Percentiles rank a stretch among this genome's conserved stretches.
phyloP scores from a whole-genome alignment of 2,797 vertebrate genomes.

The Pantherophis alleghaniensis region DNA sequence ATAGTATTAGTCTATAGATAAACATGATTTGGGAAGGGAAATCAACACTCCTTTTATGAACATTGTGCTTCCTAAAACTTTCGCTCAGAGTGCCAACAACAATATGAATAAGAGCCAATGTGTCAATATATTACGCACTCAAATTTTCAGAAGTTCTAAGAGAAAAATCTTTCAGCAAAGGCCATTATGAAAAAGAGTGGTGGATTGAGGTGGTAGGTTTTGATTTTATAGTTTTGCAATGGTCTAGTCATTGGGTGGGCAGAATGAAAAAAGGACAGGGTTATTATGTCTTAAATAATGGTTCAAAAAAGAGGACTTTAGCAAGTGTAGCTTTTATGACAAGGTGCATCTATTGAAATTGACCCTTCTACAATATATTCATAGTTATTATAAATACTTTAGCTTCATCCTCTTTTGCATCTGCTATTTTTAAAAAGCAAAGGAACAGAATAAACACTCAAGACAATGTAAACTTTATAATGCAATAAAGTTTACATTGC shows the following conservation, averaged over 20 bases:
- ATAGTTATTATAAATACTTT: not conserved
- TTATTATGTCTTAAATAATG: not conserved
- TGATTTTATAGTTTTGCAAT: not conserved
- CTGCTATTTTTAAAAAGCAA: not conserved
- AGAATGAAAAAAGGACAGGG: not conserved
- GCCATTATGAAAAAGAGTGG: not conserved
- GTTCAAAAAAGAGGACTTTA: not conserved
- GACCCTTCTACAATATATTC: not conserved
- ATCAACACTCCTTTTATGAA: conserved; percentile 34
- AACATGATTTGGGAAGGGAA: conserved; percentile 25
- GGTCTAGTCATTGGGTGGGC: not conserved
- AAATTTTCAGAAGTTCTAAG: conserved; percentile 4
- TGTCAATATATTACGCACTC: conserved; percentile 18
- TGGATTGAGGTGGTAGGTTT: not conserved
- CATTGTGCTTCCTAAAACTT: conserved; percentile 17
- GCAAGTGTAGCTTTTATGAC: not conserved
- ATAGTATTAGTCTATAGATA: conserved; percentile 35
- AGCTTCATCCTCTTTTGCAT: not conserved
- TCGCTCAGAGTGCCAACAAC: conserved; percentile 15
- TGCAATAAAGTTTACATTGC: not conserved
- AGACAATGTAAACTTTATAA: not conserved
- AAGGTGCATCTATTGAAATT: not conserved
- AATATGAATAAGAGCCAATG: conserved; percentile 27
- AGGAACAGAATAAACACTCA: not conserved
- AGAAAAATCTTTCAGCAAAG: conserved; percentile 11